Conservation (phyloP, 2,797 vertebrate genomes). For the Anguilla megastoma region DNA sequence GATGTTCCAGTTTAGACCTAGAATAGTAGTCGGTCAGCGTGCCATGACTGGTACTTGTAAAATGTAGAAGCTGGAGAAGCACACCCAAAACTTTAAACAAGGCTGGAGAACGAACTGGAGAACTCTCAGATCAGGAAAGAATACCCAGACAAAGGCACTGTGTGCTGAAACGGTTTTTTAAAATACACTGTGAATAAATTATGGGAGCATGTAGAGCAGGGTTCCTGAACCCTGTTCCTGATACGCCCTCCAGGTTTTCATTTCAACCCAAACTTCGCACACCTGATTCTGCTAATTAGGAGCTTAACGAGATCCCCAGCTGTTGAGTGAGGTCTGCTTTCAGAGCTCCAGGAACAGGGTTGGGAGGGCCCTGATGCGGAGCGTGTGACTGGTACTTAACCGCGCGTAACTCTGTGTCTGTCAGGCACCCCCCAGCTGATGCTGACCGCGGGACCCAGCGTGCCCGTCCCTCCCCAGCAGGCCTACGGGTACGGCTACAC, state of each 20-base stretch:
- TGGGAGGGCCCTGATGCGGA: neutral
- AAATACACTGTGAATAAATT: neutral
- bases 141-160: too few species aligned
- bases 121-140: too few species aligned
- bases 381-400: neutral
- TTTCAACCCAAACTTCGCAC: neutral
- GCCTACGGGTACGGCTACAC: conserved; percentile 94
- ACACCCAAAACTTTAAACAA: neutral
- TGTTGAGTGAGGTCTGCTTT: neutral
- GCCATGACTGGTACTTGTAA: neutral
- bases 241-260: neutral
- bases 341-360: too few species aligned
- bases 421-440: conserved; percentile 96
- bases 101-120: too few species aligned
- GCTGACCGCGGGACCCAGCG: conserved; percentile 95
- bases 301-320: neutral
- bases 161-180: neutral
- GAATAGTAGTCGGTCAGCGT: neutral
- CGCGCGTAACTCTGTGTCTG: neutral
- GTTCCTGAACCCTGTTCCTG: neutral
- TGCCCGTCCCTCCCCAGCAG: conserved; percentile 93
- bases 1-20: neutral
- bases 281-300: neutral
- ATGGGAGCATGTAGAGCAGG: neutral
- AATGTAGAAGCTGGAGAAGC: neutral